These are phyloP conservation scores for Mastomys natalensis DNA, from an alignment of 2,113 vertebrate species.

Conservation along the genomic window DNA sequence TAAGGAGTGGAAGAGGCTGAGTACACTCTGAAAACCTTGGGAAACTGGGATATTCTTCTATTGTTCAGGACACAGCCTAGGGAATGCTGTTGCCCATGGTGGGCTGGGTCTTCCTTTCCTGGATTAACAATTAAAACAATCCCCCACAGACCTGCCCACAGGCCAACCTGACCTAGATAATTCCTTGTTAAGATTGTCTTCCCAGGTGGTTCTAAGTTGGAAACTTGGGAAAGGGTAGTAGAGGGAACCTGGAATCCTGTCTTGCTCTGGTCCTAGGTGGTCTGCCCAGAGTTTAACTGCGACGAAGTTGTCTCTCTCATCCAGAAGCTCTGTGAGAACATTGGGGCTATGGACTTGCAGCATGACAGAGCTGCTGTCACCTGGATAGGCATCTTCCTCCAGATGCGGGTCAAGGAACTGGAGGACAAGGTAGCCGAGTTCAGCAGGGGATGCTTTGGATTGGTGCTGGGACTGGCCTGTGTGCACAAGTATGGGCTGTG, in stretches of 20 bases:
- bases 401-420: conserved; percentile 71
- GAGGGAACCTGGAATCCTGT: background rate
- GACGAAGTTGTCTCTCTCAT: conserved; percentile 74
- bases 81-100: background rate
- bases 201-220: background rate
- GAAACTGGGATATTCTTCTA: background rate
- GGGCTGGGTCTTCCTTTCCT: background rate
- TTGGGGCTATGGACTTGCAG: conserved; percentile 63
- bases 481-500: background rate
- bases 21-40: fast-evolving
- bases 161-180: background rate
- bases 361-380: conserved; percentile 70
- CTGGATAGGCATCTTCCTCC: conserved; percentile 77
- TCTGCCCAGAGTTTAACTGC: conserved; percentile 64
- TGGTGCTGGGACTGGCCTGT: background rate
- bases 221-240: background rate
- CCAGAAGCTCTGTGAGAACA: conserved; percentile 78
- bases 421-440: conserved; percentile 73
- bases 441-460: background rate
- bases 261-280: conserved; percentile 44
- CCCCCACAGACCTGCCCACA: background rate
- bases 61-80: background rate
- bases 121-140: background rate
- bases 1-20: background rate
- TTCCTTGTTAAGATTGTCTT: background rate